Evolutionary conservation across 2,888 invertebrate genomes (phyloP).

Genomic region (Heliconius charithonia): DNA sequence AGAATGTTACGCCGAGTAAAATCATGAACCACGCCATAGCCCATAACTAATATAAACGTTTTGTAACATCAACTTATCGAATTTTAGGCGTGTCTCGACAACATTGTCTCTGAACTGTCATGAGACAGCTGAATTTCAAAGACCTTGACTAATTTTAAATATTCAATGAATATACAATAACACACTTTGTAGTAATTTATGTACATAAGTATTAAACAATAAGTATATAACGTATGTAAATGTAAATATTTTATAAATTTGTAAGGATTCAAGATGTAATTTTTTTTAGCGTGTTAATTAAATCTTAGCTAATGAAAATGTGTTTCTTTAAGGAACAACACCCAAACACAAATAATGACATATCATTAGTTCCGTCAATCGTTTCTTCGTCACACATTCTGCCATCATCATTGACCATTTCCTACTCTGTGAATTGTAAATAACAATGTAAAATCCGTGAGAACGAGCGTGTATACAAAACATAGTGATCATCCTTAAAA

Average conservation of each 20-base stretch:
- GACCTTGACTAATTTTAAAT: conserved; percentile 49
- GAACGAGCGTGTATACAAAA: conserved; percentile 55
- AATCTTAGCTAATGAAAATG: not conserved
- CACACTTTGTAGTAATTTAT: not conserved
- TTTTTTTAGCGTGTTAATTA: not conserved
- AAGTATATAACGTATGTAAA: not conserved
- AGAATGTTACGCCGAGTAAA: conserved; percentile 51
- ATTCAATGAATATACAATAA: conserved; percentile 11
- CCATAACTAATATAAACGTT: conserved; percentile 59
- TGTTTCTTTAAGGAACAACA: conserved; percentile 21
- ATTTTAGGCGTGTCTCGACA: conserved; percentile 69
- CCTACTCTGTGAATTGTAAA: conserved; percentile 60
- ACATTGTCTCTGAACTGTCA: conserved; percentile 57
- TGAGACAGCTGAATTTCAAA: conserved; percentile 54
- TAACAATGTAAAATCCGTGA: conserved; percentile 68
- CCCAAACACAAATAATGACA: conserved; percentile 62
- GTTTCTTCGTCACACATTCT: conserved; percentile 52
- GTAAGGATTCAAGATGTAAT: not conserved
- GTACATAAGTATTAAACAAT: not conserved
- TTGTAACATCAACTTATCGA: conserved; percentile 62
- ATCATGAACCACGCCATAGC: conserved; percentile 52
- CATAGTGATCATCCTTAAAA: conserved; percentile 41
- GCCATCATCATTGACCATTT: conserved; percentile 71
- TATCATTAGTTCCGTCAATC: conserved; percentile 70
- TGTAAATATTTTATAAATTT: not conserved